Conservation (phyloP, 2,888 invertebrate genomes). For the Sarcophaga carnaria region DNA sequence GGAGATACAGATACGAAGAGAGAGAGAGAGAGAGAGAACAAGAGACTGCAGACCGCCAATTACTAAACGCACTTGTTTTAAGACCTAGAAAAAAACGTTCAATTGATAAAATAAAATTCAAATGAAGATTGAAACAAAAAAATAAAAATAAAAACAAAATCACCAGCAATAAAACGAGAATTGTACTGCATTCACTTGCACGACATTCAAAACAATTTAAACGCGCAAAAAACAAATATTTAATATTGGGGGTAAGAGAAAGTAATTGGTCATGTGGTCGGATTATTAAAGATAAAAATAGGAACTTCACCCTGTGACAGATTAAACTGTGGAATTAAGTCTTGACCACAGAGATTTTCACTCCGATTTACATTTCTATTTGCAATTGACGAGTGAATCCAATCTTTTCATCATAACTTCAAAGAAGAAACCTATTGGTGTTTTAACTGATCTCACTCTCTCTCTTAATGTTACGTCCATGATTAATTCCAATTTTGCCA, state of each 20-base stretch:
- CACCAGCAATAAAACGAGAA: constrained; percentile 7
- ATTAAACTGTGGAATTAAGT: too few species aligned
- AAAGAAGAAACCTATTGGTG: too few species aligned
- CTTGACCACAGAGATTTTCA: too few species aligned
- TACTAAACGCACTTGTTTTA: constrained; percentile 57
- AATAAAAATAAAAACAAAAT: neutral
- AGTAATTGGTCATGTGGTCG: neutral
- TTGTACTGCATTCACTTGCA: constrained; percentile 13
- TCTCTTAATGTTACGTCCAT: too few species aligned
- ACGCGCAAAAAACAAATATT: constrained; percentile 3
- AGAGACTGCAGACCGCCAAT: constrained; percentile 1
- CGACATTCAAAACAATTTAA: constrained; percentile 29
- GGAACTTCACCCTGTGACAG: neutral
- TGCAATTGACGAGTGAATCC: too few species aligned
- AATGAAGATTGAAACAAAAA: neutral
- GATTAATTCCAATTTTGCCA: too few species aligned
- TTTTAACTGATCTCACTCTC: too few species aligned
- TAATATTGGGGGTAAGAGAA: neutral
- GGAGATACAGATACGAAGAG: too few species aligned
- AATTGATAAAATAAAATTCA: constrained; percentile 57
- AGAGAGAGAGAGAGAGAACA: neutral
- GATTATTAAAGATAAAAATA: neutral
- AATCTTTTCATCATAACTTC: too few species aligned
- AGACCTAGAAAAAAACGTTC: constrained; percentile 51
- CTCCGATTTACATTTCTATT: too few species aligned